Percentiles rank a stretch among this genome's conserved stretches.
phyloP scores from a whole-genome alignment of 1,140 invertebrate species.

The Drosophila tani region DNA sequence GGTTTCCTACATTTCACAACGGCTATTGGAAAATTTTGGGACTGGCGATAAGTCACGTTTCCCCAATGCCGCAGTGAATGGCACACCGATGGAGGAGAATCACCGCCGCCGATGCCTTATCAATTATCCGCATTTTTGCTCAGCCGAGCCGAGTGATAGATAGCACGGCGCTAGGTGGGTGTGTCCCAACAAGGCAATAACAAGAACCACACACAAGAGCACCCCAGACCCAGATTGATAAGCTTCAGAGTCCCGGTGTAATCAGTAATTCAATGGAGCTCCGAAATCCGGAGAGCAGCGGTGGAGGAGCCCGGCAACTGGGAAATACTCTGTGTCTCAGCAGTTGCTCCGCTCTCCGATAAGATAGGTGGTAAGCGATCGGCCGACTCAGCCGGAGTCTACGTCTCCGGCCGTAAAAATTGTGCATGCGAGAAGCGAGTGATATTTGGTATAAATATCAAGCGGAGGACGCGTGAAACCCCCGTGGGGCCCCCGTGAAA shows the following conservation, averaged over 20 bases:
- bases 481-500: constrained; percentile 68
- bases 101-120: constrained; percentile 16
- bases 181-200: constrained; percentile 30
- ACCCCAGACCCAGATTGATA: constrained; percentile 56
- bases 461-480: constrained; percentile 41
- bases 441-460: constrained; percentile 32
- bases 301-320: constrained; percentile 21
- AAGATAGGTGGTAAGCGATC: constrained; percentile 43
- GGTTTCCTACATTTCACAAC: constrained; percentile 38
- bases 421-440: constrained; percentile 62
- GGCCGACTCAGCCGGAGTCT: constrained; percentile 41
- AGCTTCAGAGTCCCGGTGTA: constrained; percentile 26
- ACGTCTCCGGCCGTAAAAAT: constrained; percentile 20
- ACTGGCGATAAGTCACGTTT: constrained; percentile 45
- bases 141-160: constrained; percentile 24
- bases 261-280: constrained; percentile 35
- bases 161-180: constrained; percentile 43
- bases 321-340: constrained; percentile 8
- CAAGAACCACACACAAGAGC: constrained; percentile 38
- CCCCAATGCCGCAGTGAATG: constrained; percentile 23
- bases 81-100: constrained; percentile 15
- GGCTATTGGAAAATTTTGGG: constrained; percentile 41
- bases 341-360: constrained; percentile 23
- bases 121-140: constrained; percentile 34
- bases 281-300: constrained; percentile 13